These are phyloP conservation scores for Gymnothorax javanicus DNA, from an alignment of 2,797 vertebrate genomes.

Conservation along the genomic window DNA sequence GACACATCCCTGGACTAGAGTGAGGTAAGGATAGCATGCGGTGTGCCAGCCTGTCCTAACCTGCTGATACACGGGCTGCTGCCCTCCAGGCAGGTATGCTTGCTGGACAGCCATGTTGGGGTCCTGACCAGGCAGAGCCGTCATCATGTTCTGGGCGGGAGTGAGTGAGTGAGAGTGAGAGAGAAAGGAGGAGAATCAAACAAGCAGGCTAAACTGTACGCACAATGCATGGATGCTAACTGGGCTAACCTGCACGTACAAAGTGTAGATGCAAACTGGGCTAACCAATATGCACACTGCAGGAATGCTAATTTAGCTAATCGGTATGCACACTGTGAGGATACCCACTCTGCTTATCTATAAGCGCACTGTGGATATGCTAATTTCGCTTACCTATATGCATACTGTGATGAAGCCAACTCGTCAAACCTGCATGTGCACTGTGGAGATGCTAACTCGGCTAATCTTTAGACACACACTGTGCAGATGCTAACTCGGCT, in stretches of 20 bases:
- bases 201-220: neutral
- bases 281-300: neutral
- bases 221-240: neutral
- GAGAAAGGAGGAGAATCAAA: neutral
- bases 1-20: neutral
- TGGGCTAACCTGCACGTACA: too few relatives aligned
- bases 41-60: slow-evolving; percentile 56
- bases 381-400: slow-evolving; percentile 77
- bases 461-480: neutral
- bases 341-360: slow-evolving; percentile 44
- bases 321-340: too few relatives aligned
- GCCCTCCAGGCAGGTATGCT: slow-evolving; percentile 84
- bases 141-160: slow-evolving; percentile 81
- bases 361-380: too few relatives aligned
- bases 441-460: neutral
- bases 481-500: too few relatives aligned
- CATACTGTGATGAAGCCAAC: neutral
- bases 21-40: neutral
- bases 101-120: slow-evolving; percentile 84
- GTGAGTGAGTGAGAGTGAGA: neutral
- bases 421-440: slow-evolving; percentile 80
- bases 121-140: slow-evolving; percentile 88
- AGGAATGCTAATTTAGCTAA: too few relatives aligned
- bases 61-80: slow-evolving; percentile 96
- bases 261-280: too few relatives aligned